Conservation (phyloP, 2,797 vertebrate species). For the Dromococcyx pavoninus region DNA sequence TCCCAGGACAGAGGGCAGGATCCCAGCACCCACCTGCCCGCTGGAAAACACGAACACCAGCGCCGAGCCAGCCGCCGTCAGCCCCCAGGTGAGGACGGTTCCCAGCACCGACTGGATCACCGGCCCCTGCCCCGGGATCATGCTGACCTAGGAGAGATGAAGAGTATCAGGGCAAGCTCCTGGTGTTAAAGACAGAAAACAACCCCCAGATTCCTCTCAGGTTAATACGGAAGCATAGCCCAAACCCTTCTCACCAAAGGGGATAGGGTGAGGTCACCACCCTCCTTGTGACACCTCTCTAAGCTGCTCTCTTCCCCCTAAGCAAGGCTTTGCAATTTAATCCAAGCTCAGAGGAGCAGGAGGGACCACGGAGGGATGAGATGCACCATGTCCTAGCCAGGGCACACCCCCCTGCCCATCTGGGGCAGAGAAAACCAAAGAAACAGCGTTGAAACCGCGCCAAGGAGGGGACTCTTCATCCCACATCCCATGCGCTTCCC, state of each 20-base stretch:
- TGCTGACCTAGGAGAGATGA: slow-evolving; percentile 54
- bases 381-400: rapidly evolving
- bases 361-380: neutral
- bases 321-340: rapidly evolving
- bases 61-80: slow-evolving; percentile 89
- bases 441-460: rapidly evolving
- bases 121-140: slow-evolving; percentile 86
- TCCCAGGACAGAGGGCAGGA: rapidly evolving
- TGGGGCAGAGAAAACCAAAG: neutral
- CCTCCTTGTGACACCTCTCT: rapidly evolving
- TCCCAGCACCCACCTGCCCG: slow-evolving; percentile 80
- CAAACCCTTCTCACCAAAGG: neutral
- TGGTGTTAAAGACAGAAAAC: rapidly evolving
- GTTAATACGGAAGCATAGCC: rapidly evolving
- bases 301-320: no score
- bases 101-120: slow-evolving; percentile 89
- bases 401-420: rapidly evolving
- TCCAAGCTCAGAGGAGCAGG: neutral
- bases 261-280: rapidly evolving
- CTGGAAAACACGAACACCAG: slow-evolving; percentile 92
- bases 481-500: neutral
- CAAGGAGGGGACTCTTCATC: rapidly evolving
- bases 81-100: slow-evolving; percentile 91
- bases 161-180: rapidly evolving
- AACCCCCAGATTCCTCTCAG: neutral